A percentile compares a stretch with the other conserved stretches of the same genome.
Conservation (phyloP, 2,797 vertebrate genomes). For the Sylvilagus floridanus region DNA sequence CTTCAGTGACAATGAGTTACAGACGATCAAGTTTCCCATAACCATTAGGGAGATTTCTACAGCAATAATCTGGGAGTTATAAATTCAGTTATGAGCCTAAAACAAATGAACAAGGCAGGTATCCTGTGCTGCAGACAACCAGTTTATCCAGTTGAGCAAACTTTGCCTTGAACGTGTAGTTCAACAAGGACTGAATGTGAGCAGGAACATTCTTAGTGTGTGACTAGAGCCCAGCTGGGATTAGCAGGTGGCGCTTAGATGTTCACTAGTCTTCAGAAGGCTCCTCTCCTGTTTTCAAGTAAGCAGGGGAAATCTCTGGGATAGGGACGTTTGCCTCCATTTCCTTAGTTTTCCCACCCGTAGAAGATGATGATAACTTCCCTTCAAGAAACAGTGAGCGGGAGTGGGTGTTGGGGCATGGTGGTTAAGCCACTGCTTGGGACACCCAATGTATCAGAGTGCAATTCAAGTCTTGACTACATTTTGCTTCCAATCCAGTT, state of each 20-base stretch:
- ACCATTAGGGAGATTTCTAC: constrained; percentile 74
- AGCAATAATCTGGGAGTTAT: constrained; percentile 61
- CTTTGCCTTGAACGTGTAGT: constrained; percentile 48
- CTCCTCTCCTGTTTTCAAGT: neutral
- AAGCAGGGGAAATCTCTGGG: neutral
- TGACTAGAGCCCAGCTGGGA: constrained; percentile 59
- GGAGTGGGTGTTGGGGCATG: neutral
- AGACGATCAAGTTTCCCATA: constrained; percentile 76
- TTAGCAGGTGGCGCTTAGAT: neutral
- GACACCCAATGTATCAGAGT: too few relatives aligned
- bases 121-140: constrained; percentile 65
- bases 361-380: neutral
- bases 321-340: neutral
- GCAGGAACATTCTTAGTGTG: constrained; percentile 56
- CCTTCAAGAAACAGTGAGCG: neutral
- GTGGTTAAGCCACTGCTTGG: too few relatives aligned
- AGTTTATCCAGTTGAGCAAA: constrained; percentile 77
- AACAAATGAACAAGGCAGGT: constrained; percentile 63
- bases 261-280: neutral
- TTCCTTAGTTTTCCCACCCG: neutral
- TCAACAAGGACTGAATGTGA: constrained; percentile 38
- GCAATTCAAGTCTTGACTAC: too few relatives aligned
- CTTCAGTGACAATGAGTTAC: constrained; percentile 77
- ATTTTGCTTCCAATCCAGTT: too few relatives aligned
- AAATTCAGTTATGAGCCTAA: constrained; percentile 67